Conservation (phyloP, 2,113 vertebrate species). For the Callocephalon fimbriatum region DNA sequence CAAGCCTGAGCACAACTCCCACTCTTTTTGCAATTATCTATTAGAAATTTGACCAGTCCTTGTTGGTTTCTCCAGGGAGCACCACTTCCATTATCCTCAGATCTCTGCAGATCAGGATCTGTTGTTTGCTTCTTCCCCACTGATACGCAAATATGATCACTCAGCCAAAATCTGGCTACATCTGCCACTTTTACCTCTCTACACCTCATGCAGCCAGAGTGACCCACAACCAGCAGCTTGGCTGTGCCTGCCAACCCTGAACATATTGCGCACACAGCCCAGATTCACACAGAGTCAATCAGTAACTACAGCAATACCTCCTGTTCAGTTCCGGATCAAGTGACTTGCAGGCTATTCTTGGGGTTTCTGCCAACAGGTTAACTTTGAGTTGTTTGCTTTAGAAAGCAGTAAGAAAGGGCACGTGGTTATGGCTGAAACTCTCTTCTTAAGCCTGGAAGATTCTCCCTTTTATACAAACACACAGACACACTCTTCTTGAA, state of each 20-base stretch:
- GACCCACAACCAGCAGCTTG: neutral
- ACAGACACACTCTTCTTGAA: neutral
- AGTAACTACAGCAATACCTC: neutral
- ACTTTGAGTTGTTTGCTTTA: neutral
- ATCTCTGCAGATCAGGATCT: rapidly evolving
- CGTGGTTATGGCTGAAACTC: neutral
- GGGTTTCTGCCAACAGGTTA: neutral
- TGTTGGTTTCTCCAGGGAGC: neutral
- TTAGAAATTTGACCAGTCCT: neutral
- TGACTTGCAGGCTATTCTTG: neutral
- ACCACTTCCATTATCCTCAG: neutral
- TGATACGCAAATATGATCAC: neutral
- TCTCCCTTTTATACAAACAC: neutral
- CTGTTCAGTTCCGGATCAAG: neutral
- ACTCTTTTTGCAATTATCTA: neutral
- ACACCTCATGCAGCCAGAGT: neutral
- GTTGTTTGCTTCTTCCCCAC: neutral
- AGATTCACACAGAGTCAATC: neutral
- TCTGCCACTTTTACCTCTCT: neutral
- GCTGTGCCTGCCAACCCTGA: neutral
- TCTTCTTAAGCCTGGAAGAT: neutral
- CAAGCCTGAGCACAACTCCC: neutral
- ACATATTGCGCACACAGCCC: neutral
- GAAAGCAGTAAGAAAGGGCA: neutral
- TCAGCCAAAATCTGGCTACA: neutral